A percentile compares a stretch with the other conserved stretches of the same genome.
Evolutionary conservation across 2,113 vertebrate genomes (phyloP).

Genomic region (Acinonyx jubatus): DNA sequence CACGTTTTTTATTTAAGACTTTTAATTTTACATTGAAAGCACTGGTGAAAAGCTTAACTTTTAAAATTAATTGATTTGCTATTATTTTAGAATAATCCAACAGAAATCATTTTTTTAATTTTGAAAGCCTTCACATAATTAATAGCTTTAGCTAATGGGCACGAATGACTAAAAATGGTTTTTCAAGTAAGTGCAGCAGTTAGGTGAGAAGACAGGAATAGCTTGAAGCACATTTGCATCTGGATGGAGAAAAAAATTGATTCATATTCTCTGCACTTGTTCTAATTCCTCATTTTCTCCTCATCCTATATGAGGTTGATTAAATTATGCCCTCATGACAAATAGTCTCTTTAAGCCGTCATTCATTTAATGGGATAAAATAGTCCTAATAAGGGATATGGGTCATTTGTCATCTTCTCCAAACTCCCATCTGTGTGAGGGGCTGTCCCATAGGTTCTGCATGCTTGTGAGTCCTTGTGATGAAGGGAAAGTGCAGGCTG

Average conservation of each 20-base stretch:
- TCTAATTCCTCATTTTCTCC: neutral
- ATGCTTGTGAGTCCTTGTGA: neutral
- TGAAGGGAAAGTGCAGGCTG: neutral
- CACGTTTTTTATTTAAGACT: neutral
- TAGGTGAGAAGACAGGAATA: neutral
- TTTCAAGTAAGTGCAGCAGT: neutral
- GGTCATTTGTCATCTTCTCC: neutral
- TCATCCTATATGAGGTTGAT: neutral
- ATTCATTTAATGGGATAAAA: constrained; percentile 20
- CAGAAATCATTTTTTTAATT: neutral
- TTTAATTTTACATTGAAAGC: neutral
- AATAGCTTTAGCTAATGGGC: neutral
- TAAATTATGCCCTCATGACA: constrained; percentile 43
- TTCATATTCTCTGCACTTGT: neutral
- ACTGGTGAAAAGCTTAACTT: neutral
- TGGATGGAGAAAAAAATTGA: neutral
- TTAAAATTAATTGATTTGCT: neutral
- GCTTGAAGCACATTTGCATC: neutral
- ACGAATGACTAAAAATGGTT: neutral
- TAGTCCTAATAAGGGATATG: neutral
- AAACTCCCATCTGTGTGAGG: neutral
- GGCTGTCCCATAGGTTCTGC: neutral
- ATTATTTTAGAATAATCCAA: neutral
- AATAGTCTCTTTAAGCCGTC: neutral
- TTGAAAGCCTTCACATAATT: neutral